phyloP scores from a whole-genome alignment of 2,888 invertebrate species.

The Zygothrica quintamaculata region DNA sequence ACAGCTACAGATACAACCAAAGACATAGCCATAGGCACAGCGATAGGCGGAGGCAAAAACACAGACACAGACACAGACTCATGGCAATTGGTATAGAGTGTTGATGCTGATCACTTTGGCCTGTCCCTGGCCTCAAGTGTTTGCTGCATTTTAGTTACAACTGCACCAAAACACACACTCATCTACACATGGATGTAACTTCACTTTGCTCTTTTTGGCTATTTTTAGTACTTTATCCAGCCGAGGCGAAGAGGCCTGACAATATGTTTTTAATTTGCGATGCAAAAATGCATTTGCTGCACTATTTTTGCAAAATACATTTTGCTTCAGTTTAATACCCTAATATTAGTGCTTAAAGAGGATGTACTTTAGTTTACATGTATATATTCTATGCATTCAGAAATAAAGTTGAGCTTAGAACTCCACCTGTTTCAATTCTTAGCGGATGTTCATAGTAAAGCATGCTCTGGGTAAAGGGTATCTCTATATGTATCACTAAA shows the following conservation, averaged over 20 bases:
- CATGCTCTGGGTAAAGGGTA: too few species aligned
- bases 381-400: too few species aligned
- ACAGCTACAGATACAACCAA: slow-evolving; percentile 17
- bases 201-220: slow-evolving; percentile 42
- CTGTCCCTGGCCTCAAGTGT: slow-evolving; percentile 62
- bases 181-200: slow-evolving; percentile 18
- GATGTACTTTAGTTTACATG: too few species aligned
- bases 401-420: too few species aligned
- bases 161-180: slow-evolving; percentile 5
- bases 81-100: slow-evolving; percentile 46
- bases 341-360: too few species aligned
- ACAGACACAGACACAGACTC: slow-evolving; percentile 27
- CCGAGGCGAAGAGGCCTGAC: slow-evolving; percentile 68
- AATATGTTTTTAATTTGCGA: slow-evolving; percentile 84
- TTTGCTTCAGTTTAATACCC: slow-evolving; percentile 25
- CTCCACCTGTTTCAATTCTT: background rate
- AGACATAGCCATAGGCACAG: slow-evolving; percentile 13
- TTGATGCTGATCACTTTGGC: slow-evolving; percentile 64
- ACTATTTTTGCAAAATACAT: slow-evolving; percentile 42
- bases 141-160: slow-evolving; percentile 29
- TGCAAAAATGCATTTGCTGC: slow-evolving; percentile 66
- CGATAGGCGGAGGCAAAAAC: slow-evolving; percentile 11
- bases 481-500: too few species aligned
- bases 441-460: too few species aligned
- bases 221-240: slow-evolving; percentile 69